These are phyloP conservation scores for Priocnemis perturbator DNA, from an alignment of 2,888 invertebrate species.

Conservation along the genomic window DNA sequence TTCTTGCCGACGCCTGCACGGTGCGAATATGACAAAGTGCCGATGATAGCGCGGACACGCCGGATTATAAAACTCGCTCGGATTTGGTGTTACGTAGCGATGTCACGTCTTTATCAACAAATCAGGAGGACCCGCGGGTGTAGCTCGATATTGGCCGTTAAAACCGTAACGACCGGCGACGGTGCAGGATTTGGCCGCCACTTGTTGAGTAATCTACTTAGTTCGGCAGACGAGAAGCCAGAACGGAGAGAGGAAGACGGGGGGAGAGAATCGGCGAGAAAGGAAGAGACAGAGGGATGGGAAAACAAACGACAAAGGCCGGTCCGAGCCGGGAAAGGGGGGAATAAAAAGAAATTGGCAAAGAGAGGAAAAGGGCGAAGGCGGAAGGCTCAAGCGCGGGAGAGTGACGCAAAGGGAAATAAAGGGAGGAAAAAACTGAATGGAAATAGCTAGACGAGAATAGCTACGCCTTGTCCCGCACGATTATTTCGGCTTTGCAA, in stretches of 20 bases:
- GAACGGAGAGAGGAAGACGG: conserved; percentile 12
- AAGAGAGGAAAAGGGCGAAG: conserved; percentile 28
- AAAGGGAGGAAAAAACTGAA: background rate
- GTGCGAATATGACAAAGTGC: no score
- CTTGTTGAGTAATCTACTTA: conserved; percentile 75
- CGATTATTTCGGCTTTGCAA: no score
- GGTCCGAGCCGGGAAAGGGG: background rate
- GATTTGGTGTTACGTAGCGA: no score
- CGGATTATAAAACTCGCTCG: no score
- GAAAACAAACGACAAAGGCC: conserved; percentile 7
- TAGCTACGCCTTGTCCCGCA: no score
- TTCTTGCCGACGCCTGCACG: no score
- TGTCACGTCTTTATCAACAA: no score
- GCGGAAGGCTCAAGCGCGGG: conserved; percentile 11
- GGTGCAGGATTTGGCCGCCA: conserved; percentile 70
- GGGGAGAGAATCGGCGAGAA: conserved; percentile 14
- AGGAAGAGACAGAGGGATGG: conserved; percentile 4
- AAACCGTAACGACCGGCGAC: conserved; percentile 62
- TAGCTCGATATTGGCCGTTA: background rate
- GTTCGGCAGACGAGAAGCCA: conserved; percentile 64
- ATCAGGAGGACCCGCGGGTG: no score
- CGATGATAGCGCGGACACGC: no score
- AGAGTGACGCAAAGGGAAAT: background rate
- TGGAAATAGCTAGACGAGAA: background rate
- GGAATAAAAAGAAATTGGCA: background rate